phyloP scores from a whole-genome alignment of 1,140 invertebrate species.

The Sminthurinus signatus region DNA sequence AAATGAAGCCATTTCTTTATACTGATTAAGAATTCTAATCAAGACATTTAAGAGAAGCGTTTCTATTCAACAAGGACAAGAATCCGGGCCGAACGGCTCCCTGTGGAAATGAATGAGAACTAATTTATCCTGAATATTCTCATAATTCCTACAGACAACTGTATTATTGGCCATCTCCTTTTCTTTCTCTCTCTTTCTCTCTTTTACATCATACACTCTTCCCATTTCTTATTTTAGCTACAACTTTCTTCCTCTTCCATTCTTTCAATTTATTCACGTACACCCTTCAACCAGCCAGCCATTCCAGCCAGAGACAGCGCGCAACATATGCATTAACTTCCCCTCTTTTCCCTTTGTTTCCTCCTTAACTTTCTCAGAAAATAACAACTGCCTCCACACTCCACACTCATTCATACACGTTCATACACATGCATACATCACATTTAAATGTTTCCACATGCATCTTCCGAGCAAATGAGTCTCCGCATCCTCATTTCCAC shows the following conservation, averaged over 20 bases:
- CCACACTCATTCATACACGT: too few relatives aligned
- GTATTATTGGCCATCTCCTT: slow-evolving; percentile 26
- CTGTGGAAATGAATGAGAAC: slow-evolving; percentile 38
- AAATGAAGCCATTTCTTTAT: slow-evolving; percentile 32
- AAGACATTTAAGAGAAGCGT: slow-evolving; percentile 28
- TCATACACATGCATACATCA: too few relatives aligned
- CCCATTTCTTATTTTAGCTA: not conserved
- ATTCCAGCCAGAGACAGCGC: not conserved
- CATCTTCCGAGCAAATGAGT: too few relatives aligned
- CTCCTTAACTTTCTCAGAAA: too few relatives aligned
- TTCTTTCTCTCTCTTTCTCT: not conserved
- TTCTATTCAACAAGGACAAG: slow-evolving; percentile 31
- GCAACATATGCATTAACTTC: not conserved
- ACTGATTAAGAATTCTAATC: slow-evolving; percentile 41
- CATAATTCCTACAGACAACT: slow-evolving; percentile 38
- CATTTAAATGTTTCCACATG: too few relatives aligned
- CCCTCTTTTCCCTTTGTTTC: too few relatives aligned
- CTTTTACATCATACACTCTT: not conserved
- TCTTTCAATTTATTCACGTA: not conserved
- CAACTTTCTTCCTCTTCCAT: not conserved
- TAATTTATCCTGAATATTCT: slow-evolving; percentile 41
- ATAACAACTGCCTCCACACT: too few relatives aligned
- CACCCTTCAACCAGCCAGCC: not conserved
- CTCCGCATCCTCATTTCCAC: too few relatives aligned
- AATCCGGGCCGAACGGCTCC: slow-evolving; percentile 24